Percentiles rank a stretch among this genome's conserved stretches.
Evolutionary conservation across 2,797 vertebrate species (phyloP).

Genomic region (Pantherophis alleghaniensis): DNA sequence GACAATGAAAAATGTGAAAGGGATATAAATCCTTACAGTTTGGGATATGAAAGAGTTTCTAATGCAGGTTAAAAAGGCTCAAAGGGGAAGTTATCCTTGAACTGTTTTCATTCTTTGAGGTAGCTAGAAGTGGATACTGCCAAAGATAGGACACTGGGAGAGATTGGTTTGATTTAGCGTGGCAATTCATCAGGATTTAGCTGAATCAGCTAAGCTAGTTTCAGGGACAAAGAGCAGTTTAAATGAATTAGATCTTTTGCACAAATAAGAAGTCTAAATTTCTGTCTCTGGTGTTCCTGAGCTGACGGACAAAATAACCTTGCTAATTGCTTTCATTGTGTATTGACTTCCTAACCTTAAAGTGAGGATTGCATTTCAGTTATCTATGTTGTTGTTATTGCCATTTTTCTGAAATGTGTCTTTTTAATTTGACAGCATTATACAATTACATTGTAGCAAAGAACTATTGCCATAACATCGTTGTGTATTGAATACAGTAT

Average conservation of each 20-base stretch:
- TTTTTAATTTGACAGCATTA: background rate
- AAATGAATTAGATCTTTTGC: background rate
- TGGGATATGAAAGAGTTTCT: background rate
- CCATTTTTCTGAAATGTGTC: background rate
- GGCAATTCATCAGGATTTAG: conserved; percentile 16
- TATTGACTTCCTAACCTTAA: background rate
- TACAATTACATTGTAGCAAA: background rate
- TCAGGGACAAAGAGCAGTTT: conserved; percentile 17
- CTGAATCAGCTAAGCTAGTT: conserved; percentile 8
- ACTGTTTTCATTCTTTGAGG: conserved; percentile 11
- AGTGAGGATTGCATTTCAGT: background rate
- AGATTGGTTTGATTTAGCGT: conserved; percentile 17
- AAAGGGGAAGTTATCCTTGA: conserved; percentile 3
- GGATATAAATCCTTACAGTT: background rate
- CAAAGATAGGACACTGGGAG: conserved; percentile 1
- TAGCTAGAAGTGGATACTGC: background rate
- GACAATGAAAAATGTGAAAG: background rate
- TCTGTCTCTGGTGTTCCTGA: background rate
- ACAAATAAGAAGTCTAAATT: background rate
- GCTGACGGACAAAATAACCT: background rate
- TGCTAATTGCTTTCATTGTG: background rate
- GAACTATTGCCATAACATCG: background rate
- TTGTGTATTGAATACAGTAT: background rate
- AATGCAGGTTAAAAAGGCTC: conserved; percentile 10
- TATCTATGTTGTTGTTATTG: background rate